Percentiles rank a stretch among this genome's conserved stretches.
These are phyloP conservation scores for Sycophaga agraensis DNA, from an alignment of 1,140 invertebrate genomes.

Conservation along the genomic window DNA sequence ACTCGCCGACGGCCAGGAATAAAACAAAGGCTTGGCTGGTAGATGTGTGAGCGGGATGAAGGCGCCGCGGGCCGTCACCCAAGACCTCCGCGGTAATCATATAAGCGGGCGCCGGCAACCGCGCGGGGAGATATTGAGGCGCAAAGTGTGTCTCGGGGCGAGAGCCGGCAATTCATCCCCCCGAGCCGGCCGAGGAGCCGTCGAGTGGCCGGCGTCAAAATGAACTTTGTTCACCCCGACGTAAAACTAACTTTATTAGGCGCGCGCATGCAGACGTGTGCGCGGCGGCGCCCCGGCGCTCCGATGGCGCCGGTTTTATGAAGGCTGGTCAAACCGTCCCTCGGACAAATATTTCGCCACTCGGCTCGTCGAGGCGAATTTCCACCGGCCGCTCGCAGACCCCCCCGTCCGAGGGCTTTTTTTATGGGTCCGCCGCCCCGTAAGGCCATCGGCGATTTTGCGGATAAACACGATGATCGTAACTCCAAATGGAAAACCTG, in stretches of 20 bases:
- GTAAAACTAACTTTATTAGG: constrained; percentile 34
- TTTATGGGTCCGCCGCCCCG: background rate
- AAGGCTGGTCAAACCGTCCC: background rate
- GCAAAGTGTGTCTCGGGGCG: constrained; percentile 5
- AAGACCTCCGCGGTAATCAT: constrained; percentile 6
- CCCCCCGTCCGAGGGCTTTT: too few relatives aligned
- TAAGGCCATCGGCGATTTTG: background rate
- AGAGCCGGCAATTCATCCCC: constrained; percentile 27
- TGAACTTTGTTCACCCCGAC: constrained; percentile 33
- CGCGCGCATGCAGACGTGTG: background rate
- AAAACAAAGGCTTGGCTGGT: constrained; percentile 8
- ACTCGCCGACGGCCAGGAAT: too few relatives aligned
- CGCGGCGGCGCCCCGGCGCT: background rate
- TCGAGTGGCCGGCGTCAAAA: constrained; percentile 26
- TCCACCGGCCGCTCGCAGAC: too few relatives aligned
- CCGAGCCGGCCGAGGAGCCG: constrained; percentile 12
- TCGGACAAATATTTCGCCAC: constrained; percentile 13
- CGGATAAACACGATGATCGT: background rate
- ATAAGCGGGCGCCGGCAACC: background rate
- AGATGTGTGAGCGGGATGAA: background rate
- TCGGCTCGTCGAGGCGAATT: too few relatives aligned
- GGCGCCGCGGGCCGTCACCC: background rate
- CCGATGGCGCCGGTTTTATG: background rate
- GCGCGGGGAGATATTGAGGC: background rate
- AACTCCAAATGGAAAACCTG: too few relatives aligned